phyloP scores from a whole-genome alignment of 2,113 vertebrate genomes.

The human (Homo sapiens) region DNA sequence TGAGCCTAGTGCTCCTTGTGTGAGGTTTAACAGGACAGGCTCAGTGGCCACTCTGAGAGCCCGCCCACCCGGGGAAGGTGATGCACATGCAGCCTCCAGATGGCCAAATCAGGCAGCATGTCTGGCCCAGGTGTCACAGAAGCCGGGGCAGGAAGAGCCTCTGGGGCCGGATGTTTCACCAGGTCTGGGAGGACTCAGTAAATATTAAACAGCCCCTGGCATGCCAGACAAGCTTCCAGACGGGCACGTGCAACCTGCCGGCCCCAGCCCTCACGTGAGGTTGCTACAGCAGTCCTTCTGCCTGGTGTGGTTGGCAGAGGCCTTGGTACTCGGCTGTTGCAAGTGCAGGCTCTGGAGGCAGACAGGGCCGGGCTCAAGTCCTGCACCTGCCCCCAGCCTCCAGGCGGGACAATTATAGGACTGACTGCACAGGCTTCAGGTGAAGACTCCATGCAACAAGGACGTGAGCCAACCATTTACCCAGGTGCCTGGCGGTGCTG shows the following conservation, averaged over 20 bases:
- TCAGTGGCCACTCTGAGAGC: background rate
- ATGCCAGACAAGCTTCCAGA: background rate
- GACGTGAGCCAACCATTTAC: background rate
- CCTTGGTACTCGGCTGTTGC: rapidly evolving
- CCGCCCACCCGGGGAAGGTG: rapidly evolving
- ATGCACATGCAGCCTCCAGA: rapidly evolving
- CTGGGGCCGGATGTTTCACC: background rate
- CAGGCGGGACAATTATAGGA: background rate
- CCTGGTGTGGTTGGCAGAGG: rapidly evolving
- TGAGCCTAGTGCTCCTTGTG: background rate
- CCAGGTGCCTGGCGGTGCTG: rapidly evolving
- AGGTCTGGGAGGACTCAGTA: slow-evolving; percentile 8
- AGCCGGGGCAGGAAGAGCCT: background rate
- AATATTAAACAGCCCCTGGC: slow-evolving; percentile 59
- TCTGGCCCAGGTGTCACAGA: background rate
- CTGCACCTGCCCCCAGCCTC: background rate
- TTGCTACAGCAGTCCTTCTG: rapidly evolving
- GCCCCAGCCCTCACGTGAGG: background rate
- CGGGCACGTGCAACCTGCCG: background rate
- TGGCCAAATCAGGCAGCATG: background rate
- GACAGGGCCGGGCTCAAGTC: too few species aligned
- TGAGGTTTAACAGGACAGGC: background rate
- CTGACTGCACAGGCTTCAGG: rapidly evolving
- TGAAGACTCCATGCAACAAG: rapidly evolving
- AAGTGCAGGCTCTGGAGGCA: rapidly evolving